Evolutionary conservation across 2,113 vertebrate species (phyloP).

Genomic region (Ardeotis arabs): DNA sequence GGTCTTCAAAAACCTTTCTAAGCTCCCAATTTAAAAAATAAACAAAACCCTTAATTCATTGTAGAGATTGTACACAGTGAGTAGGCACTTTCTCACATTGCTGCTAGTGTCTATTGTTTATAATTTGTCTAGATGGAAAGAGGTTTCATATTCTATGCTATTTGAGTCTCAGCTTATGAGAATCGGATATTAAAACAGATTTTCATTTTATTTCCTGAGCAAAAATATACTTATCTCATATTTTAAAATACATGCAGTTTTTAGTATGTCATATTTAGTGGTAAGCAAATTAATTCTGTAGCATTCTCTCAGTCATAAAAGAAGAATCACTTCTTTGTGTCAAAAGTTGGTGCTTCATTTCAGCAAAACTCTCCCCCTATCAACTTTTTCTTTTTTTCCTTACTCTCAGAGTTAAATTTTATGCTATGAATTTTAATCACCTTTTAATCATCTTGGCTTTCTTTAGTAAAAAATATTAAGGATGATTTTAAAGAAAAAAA

Average conservation of each 20-base stretch:
- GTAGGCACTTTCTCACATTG: not conserved
- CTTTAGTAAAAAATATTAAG: not conserved
- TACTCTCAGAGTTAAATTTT: not conserved
- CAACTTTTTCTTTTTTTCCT: not conserved
- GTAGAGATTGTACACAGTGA: not conserved
- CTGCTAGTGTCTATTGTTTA: not conserved
- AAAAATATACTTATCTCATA: not conserved
- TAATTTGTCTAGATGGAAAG: not conserved
- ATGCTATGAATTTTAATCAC: not conserved
- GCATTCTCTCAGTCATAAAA: not conserved
- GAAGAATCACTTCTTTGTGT: not conserved
- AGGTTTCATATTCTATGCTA: not conserved
- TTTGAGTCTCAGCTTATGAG: not conserved
- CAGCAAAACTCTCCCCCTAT: not conserved
- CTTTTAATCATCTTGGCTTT: not conserved
- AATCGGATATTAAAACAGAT: not conserved
- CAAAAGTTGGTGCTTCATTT: not conserved
- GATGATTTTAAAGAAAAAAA: not conserved
- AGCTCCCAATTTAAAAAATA: not conserved
- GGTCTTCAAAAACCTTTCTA: not conserved
- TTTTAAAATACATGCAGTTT: not conserved
- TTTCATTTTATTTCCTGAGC: not conserved
- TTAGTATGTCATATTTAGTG: not conserved
- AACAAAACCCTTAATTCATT: constrained; percentile 52
- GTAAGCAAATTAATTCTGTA: not conserved